Conservation (phyloP, 35 echinoderm and acorn worm genomes). For the Stichopus chloronotus region DNA sequence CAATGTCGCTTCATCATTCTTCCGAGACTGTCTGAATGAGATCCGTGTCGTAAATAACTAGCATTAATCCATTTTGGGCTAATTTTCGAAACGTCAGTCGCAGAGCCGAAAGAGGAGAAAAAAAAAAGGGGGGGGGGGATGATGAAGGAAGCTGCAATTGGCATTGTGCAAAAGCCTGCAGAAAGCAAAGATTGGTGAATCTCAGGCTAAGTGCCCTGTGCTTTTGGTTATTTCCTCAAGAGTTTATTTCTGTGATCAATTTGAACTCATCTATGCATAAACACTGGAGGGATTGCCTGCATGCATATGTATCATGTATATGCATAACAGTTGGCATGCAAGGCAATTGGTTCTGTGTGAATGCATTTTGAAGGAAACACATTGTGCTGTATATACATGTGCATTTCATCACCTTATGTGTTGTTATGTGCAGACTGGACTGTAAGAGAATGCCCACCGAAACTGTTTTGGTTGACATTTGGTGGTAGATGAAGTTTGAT, state of each 20-base stretch:
- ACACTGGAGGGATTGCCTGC: neutral
- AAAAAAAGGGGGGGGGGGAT: too few relatives aligned
- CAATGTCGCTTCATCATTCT: neutral
- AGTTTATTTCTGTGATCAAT: neutral
- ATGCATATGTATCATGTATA: neutral
- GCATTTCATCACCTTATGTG: neutral
- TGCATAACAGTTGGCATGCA: too few relatives aligned
- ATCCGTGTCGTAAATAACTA: neutral
- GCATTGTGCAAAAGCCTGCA: neutral
- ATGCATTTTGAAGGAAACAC: too few relatives aligned
- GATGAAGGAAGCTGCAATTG: neutral
- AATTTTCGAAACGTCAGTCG: neutral
- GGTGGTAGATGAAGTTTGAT: neutral
- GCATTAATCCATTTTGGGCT: neutral
- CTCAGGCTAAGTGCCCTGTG: neutral
- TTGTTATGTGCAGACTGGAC: neutral
- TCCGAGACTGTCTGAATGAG: neutral
- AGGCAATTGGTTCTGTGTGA: too few relatives aligned
- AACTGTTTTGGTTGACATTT: neutral
- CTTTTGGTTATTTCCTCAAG: neutral
- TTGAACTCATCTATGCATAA: neutral
- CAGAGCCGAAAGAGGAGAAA: too few relatives aligned
- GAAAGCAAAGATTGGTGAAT: neutral
- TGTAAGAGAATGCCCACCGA: neutral
- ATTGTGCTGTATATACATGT: neutral